Evolutionary conservation across 1,140 invertebrate species (phyloP).

Genomic region (Steinernema feltiae): DNA sequence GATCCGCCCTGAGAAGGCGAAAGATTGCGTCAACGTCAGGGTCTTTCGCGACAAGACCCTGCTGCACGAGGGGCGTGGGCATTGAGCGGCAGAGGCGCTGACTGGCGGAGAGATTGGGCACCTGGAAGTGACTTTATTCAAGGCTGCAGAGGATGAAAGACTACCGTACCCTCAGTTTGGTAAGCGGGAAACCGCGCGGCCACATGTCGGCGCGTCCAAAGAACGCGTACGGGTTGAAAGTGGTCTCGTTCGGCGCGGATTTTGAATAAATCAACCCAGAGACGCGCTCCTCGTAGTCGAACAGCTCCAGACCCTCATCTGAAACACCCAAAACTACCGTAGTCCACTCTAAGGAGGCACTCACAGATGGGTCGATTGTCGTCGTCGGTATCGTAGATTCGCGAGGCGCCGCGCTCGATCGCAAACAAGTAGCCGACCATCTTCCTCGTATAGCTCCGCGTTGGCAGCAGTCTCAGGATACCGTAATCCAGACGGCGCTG

Average conservation of each 20-base stretch:
- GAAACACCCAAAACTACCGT: neutral
- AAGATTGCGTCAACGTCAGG: slow-evolving; percentile 59
- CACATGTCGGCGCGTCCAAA: neutral
- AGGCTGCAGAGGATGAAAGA: slow-evolving; percentile 12
- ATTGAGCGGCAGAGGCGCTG: slow-evolving; percentile 19
- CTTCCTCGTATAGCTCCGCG: slow-evolving; percentile 42
- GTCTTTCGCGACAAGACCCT: slow-evolving; percentile 57
- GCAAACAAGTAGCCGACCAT: slow-evolving; percentile 48
- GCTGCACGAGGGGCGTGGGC: slow-evolving; percentile 49
- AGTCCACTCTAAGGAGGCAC: neutral
- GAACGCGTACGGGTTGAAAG: slow-evolving; percentile 43
- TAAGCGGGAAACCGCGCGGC: slow-evolving; percentile 50
- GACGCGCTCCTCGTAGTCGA: slow-evolving; percentile 14
- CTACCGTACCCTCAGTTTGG: slow-evolving; percentile 16
- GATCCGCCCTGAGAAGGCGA: slow-evolving; percentile 42
- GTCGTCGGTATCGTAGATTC: slow-evolving; percentile 59
- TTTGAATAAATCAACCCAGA: slow-evolving; percentile 29
- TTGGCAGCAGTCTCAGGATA: slow-evolving; percentile 27
- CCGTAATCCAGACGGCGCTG: slow-evolving; percentile 34
- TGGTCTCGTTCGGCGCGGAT: slow-evolving; percentile 46
- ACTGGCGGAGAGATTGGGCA: neutral
- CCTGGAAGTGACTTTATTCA: slow-evolving; percentile 2
- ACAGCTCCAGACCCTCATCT: slow-evolving; percentile 21
- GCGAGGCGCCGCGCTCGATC: slow-evolving; percentile 53
- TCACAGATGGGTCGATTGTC: slow-evolving; percentile 50